Evolutionary conservation across 2,113 vertebrate genomes (phyloP).

Genomic region (Pomatorhinus ruficollis): DNA sequence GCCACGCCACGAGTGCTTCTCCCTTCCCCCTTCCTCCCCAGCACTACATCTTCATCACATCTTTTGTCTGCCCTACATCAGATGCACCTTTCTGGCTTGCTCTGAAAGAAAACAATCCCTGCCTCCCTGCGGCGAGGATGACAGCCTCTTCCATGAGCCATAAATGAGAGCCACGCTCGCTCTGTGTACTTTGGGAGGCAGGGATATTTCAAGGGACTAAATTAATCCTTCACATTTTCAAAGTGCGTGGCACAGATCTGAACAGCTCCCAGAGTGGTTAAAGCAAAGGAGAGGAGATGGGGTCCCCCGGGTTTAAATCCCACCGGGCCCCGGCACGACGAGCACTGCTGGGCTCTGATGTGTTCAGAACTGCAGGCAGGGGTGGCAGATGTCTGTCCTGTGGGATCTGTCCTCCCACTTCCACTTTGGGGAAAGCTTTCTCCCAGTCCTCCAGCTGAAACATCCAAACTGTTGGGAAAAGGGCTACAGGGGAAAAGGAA

Average conservation of each 20-base stretch:
- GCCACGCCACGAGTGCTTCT: neutral
- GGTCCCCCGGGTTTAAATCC: neutral
- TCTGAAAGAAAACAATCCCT: conserved; percentile 24
- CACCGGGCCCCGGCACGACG: rapidly evolving
- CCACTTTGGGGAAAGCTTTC: neutral
- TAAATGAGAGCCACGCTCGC: neutral
- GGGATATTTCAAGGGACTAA: neutral
- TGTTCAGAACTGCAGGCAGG: rapidly evolving
- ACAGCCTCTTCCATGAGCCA: neutral
- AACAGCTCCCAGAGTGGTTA: neutral
- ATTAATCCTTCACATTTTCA: conserved; percentile 27
- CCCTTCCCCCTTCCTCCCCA: neutral
- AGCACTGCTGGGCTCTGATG: neutral
- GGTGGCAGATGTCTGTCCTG: neutral
- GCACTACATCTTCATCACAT: neutral
- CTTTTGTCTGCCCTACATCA: conserved; percentile 35
- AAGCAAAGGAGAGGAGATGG: neutral
- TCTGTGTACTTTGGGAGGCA: neutral
- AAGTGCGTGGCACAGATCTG: neutral
- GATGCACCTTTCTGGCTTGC: neutral
- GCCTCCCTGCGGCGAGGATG: neutral
- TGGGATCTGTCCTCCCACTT: neutral
- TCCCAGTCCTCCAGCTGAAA: neutral
- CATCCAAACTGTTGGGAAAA: neutral
- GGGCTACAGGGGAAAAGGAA: neutral